Evolutionary conservation across 2,797 vertebrate species (phyloP), one percentile per base, ranked within the genome.

Genomic region (Todus mexicanus): DNA sequence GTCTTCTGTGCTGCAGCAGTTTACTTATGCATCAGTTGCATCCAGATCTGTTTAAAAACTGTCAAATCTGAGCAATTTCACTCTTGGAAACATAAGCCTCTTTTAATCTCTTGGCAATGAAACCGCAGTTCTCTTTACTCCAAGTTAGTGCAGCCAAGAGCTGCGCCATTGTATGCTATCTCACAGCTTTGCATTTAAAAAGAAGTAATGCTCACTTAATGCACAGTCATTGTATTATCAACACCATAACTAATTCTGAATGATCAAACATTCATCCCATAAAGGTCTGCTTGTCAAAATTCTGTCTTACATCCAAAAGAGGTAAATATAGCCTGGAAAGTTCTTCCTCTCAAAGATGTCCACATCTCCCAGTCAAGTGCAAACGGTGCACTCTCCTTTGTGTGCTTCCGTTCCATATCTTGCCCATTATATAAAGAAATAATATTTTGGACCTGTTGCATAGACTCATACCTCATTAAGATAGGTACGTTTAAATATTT

Each of bases 61-160:
- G 92, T 77, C 86, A 92, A 73, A 93, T 82, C 71, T 82, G 84
- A 93, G 86, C 84, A 92, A 83, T 92, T 94, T 94, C 72, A 40
- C 31, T 89, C 81, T 92, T 92, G 90, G 93, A 95, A 94, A 77
- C 88, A 69, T 68, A 87, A 92, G 84, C 72, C 74, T 88, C 74
- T 84, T 71, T 79, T 92, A 89, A 93, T 90, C 61, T 84, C 72
- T 94, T 95, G 92, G 92, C 94, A 92, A 65, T 65, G 78, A 63
- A 92, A 85, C 27, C 0, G 0, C 66, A 70, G 89, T 73, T 94
- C 87, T 76, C 82, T 89, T 77, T 42, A 69, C 23, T 70, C 53
- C 21, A 4, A 43, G 56, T 48, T 61, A 85, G 85, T 89, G 92
- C 91, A 95, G 95, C 89, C 93, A 95, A 95, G 92, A 94, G 57